A percentile compares a stretch with the other conserved stretches of the same genome.
Evolutionary conservation across 2,113 vertebrate genomes (phyloP).

Genomic region (Martes martes): DNA sequence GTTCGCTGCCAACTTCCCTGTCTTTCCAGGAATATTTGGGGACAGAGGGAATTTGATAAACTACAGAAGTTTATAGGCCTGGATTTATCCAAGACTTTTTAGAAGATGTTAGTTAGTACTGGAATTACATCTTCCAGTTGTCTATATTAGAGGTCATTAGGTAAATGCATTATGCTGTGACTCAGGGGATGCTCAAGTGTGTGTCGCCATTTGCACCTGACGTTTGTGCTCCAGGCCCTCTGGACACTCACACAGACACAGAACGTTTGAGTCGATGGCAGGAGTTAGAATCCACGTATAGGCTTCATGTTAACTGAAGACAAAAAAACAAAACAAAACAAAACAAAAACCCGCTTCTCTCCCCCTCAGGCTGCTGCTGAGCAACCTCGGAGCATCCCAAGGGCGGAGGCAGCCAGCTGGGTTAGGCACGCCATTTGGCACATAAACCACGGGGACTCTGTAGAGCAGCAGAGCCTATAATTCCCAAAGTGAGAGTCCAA

Average conservation of each 20-base stretch:
- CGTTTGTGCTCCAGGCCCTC: background rate
- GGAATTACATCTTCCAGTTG: background rate
- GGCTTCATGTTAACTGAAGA: background rate
- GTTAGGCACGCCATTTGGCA: background rate
- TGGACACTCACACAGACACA: background rate
- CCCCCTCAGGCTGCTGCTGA: constrained; percentile 68
- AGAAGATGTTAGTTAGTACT: background rate
- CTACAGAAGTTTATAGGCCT: background rate
- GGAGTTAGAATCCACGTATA: background rate
- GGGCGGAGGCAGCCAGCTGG: constrained; percentile 15
- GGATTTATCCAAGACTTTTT: background rate
- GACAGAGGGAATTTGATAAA: background rate
- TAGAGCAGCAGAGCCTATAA: background rate
- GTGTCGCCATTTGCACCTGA: background rate
- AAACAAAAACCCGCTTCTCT: background rate
- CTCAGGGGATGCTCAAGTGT: background rate
- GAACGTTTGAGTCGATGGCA: background rate
- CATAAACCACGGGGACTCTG: background rate
- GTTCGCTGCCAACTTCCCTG: background rate
- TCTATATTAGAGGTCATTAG: background rate
- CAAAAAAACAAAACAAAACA: background rate
- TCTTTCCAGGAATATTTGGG: background rate
- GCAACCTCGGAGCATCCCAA: constrained; percentile 55
- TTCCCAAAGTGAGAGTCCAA: constrained; percentile 53
- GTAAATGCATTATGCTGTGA: background rate